A percentile compares a stretch with the other conserved stretches of the same genome.
phyloP scores from a whole-genome alignment of 2,888 invertebrate species.

The Pollenia angustigena region DNA sequence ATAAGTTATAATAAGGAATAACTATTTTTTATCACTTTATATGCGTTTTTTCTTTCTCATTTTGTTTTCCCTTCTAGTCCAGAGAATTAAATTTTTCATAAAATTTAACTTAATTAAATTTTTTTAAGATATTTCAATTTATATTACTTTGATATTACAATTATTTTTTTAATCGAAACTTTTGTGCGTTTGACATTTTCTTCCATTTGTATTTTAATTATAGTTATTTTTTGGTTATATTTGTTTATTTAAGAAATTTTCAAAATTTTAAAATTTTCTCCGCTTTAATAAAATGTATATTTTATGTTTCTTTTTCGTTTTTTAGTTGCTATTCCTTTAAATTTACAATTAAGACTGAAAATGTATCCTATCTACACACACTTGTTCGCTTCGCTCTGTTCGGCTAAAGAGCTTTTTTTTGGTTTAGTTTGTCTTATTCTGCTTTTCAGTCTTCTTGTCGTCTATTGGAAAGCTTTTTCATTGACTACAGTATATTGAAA shows the following conservation, averaged over 20 bases:
- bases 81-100: background rate
- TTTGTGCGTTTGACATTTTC: constrained; percentile 31
- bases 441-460: constrained; percentile 12
- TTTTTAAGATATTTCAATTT: background rate
- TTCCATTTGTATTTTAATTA: constrained; percentile 1
- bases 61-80: constrained; percentile 9
- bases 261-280: constrained; percentile 32
- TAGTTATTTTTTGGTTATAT: constrained; percentile 17
- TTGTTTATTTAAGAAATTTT: constrained; percentile 7
- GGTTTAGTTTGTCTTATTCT: constrained; percentile 4
- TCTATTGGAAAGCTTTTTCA: constrained; percentile 76
- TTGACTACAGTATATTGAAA: constrained; percentile 67
- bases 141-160: background rate
- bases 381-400: constrained; percentile 81
- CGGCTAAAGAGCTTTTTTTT: constrained; percentile 72
- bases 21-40: constrained; percentile 25
- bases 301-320: constrained; percentile 48
- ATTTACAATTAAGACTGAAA: constrained; percentile 74
- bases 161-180: constrained; percentile 4
- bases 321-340: constrained; percentile 76
- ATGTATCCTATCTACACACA: constrained; percentile 79
- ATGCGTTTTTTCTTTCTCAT: constrained; percentile 23
- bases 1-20: constrained; percentile 17
- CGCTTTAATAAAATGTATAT: constrained; percentile 24
- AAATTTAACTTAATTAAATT: background rate